phyloP scores from a whole-genome alignment of 2,888 invertebrate species.

The Crioceris asparagi region DNA sequence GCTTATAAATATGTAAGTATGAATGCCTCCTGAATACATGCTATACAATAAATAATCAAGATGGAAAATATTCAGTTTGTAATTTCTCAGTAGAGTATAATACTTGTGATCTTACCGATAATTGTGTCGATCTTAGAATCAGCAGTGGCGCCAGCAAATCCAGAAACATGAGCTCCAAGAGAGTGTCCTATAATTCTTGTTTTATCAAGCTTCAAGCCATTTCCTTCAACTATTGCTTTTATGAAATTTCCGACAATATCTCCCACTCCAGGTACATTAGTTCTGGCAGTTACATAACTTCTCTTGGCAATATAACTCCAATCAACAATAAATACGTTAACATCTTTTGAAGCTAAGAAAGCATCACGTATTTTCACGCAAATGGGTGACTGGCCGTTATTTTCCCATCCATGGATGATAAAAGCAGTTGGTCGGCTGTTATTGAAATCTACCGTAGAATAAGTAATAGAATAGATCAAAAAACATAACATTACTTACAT shows the following conservation, averaged over 20 bases:
- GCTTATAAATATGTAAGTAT: too few species aligned
- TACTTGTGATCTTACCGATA: constrained; percentile 13
- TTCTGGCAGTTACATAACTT: constrained; percentile 17
- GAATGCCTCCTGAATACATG: too few species aligned
- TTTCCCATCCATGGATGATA: constrained; percentile 30
- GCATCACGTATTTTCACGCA: constrained; percentile 23
- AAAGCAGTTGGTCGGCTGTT: constrained; percentile 19
- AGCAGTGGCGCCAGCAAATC: constrained; percentile 17
- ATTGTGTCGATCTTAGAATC: constrained; percentile 22
- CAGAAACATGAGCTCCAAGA: constrained; percentile 31
- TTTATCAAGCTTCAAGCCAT: constrained; percentile 4
- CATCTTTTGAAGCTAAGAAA: constrained; percentile 19
- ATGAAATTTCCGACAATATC: constrained; percentile 16
- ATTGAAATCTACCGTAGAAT: too few species aligned
- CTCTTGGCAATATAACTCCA: constrained; percentile 23
- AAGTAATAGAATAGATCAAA: too few species aligned
- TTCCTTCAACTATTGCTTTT: neutral
- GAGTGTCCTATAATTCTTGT: constrained; percentile 19
- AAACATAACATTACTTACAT: too few species aligned
- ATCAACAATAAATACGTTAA: constrained; percentile 31
- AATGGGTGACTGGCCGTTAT: constrained; percentile 21
- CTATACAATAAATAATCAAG: too few species aligned
- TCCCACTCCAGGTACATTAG: constrained; percentile 22
- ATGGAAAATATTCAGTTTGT: too few species aligned
- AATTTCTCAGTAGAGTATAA: too few species aligned